Base-by-base conservation (phyloP, 2,113 vertebrate species). In the Phrynosoma platyrhinos region DNA sequence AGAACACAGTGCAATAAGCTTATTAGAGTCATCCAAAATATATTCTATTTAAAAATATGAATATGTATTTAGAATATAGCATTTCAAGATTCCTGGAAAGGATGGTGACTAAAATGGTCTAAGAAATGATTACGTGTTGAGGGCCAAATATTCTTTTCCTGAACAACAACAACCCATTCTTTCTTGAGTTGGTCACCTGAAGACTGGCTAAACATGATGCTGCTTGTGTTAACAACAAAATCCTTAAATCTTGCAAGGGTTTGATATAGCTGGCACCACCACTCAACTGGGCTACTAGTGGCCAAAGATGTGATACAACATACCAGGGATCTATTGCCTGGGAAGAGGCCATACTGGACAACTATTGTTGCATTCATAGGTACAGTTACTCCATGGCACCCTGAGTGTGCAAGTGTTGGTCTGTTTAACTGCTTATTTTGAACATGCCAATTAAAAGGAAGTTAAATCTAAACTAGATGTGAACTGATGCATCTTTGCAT, bases 1-100 rank as follows among this genome's bases (percentile, higher is more conserved):
- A 36, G 36, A 36, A 36, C 36, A 36, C 36, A 36, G 36, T 36
- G 36, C 36, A 36, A 36, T 1, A 36, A 36, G 36, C 36, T 36
- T 36, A 36, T 36, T 36, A 36, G 36, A 94, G 91, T 93, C 90
- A 91, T 66, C 1, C 1, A 30, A 76, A 47, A 90, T 89, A 90
- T 89, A 90, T 88, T 83, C 55, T 79, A 66, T 85, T 91, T 89
- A 76, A 89, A 87, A 93, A 36, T 40, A 14, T 1, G 21, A 58
- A 84, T 93, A 89, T 93, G 91, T 88, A 79, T 68, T 76, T 90
- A 90, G 77, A 85, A 83, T 84, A 80, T 87, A 89, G 79, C 82
- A 91, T 86, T 82, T 88, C 69, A 74, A 2, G 83, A 92, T 92
- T 87, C 87, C 88, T 58, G 58, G 82, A n/a, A 72, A 72, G 18